phyloP scores from a whole-genome alignment of 2,888 invertebrate species.

The Xanthostigma xanthostigma region DNA sequence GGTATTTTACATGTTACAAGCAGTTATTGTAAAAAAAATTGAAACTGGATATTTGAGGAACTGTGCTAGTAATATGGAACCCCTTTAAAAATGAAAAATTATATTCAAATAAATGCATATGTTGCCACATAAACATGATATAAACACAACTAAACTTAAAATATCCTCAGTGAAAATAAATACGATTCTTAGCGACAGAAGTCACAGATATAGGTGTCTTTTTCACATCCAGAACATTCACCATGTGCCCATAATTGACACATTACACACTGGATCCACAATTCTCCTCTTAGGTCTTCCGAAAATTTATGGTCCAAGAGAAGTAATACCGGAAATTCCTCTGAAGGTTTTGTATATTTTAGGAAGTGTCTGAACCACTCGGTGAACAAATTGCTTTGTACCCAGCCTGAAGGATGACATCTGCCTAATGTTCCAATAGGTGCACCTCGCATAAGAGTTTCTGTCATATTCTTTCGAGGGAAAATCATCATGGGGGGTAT shows the following conservation, averaged over 20 bases:
- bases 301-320: slow-evolving; percentile 1
- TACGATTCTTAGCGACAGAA: too few species aligned
- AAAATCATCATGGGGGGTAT: slow-evolving; percentile 7
- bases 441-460: slow-evolving; percentile 2
- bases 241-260: slow-evolving; percentile 1
- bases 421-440: neutral
- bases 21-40: too few species aligned
- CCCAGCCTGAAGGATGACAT: slow-evolving; percentile 7
- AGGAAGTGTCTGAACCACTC: slow-evolving; percentile 6
- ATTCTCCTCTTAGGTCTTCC: slow-evolving; percentile 4
- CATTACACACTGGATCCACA: slow-evolving; percentile 4
- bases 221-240: slow-evolving; percentile 5
- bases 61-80: too few species aligned
- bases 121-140: too few species aligned
- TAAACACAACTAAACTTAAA: too few species aligned
- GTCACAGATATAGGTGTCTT: slow-evolving; percentile 1
- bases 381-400: slow-evolving; percentile 2
- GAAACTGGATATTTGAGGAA: too few species aligned
- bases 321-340: slow-evolving; percentile 2
- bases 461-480: slow-evolving; percentile 1
- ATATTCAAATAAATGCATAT: too few species aligned
- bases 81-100: too few species aligned
- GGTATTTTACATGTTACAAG: too few species aligned
- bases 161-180: too few species aligned
- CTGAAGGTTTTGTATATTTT: slow-evolving; percentile 5